Conservation (phyloP, 1,140 invertebrate genomes). For the Cephus cinctus region DNA sequence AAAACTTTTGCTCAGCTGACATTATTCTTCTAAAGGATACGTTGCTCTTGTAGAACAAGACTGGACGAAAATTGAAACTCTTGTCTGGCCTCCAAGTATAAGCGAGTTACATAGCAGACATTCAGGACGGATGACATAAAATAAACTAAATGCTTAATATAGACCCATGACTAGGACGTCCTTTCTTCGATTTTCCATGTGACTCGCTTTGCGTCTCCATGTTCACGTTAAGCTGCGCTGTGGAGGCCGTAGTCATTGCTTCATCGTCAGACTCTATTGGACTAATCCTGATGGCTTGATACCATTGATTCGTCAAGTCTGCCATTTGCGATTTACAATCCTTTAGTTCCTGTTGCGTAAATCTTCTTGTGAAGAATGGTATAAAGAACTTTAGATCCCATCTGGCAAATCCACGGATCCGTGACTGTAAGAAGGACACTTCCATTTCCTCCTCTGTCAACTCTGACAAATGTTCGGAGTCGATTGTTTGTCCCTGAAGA, state of each 20-base stretch:
- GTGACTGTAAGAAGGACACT: slow-evolving; percentile 66
- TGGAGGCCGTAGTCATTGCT: slow-evolving; percentile 40
- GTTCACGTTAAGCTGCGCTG: slow-evolving; percentile 39
- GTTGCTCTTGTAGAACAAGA: too few relatives aligned
- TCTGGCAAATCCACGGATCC: slow-evolving; percentile 81
- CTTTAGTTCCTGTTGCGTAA: slow-evolving; percentile 92
- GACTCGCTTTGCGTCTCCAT: slow-evolving; percentile 27
- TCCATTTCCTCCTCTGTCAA: slow-evolving; percentile 94
- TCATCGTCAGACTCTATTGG: slow-evolving; percentile 71
- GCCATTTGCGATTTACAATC: slow-evolving; percentile 96
- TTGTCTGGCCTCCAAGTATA: too few relatives aligned
- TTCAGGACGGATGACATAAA: too few relatives aligned
- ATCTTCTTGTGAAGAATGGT: slow-evolving; percentile 91
- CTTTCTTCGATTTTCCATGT: slow-evolving; percentile 31
- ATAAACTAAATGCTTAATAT: slow-evolving; percentile 48
- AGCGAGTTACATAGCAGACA: too few relatives aligned
- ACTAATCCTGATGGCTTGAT: slow-evolving; percentile 87
- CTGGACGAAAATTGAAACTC: too few relatives aligned
- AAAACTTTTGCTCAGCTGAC: too few relatives aligned
- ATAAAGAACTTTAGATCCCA: slow-evolving; percentile 92
- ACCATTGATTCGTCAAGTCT: slow-evolving; percentile 94
- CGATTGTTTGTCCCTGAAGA: slow-evolving; percentile 84
- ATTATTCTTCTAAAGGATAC: too few relatives aligned
- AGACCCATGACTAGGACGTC: slow-evolving; percentile 48
- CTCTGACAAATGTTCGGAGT: slow-evolving; percentile 94